A percentile compares a stretch with the other conserved stretches of the same genome.
These are phyloP conservation scores for Anabas testudineus DNA, from an alignment of 2,797 vertebrate species.

Conservation along the genomic window DNA sequence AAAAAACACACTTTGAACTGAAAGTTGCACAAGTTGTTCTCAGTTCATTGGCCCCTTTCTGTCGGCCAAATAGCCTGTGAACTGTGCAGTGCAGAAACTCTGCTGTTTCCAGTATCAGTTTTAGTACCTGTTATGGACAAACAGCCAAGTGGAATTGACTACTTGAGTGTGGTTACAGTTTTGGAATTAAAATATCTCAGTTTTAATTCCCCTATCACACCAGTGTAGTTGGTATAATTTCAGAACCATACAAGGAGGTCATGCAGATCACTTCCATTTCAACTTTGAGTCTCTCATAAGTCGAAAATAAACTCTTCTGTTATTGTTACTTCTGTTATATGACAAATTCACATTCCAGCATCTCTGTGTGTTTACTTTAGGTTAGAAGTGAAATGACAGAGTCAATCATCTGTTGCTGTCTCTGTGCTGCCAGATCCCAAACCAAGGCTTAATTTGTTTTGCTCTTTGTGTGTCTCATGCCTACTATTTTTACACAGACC, in stretches of 20 bases:
- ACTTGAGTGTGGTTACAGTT: not conserved
- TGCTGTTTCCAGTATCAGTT: conserved; percentile 10
- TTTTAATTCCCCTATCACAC: not conserved
- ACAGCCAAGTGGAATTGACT: not conserved
- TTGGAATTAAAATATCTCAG: not conserved
- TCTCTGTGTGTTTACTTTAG: conserved; percentile 15
- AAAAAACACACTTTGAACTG: not conserved
- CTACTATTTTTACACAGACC: conserved; percentile 1
- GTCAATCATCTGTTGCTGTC: conserved; percentile 19
- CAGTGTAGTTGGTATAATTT: not conserved
- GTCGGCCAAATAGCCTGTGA: not conserved
- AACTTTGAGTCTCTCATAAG: not conserved
- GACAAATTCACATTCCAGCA: not conserved
- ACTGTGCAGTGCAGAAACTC: not conserved
- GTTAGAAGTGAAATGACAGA: not conserved
- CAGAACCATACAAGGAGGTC: not conserved
- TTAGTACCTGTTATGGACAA: not conserved
- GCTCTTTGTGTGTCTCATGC: conserved; percentile 20
- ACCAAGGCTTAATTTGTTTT: conserved; percentile 34
- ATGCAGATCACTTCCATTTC: not conserved
- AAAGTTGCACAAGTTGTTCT: conserved; percentile 11
- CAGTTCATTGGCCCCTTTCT: not conserved
- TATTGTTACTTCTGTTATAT: not conserved
- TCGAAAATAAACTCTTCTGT: not conserved
- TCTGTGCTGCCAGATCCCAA: conserved; percentile 8